Conservation (phyloP, 1,140 invertebrate genomes). For the Heliconius himera region DNA sequence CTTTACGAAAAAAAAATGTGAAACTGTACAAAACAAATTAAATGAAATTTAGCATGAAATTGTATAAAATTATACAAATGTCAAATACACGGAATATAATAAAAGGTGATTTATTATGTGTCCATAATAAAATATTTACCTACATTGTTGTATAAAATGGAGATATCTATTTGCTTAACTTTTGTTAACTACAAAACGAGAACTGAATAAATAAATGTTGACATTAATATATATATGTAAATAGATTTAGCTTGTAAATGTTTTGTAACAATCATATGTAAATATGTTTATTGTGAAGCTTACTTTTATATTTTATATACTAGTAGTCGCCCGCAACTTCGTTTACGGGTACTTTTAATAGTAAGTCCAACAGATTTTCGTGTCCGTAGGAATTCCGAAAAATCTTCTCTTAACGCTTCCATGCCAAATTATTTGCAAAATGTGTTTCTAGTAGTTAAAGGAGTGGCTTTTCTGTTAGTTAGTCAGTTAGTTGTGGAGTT, state of each 20-base stretch:
- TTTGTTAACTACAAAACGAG: background rate
- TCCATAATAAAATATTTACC: background rate
- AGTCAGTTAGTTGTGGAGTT: no score
- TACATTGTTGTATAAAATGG: no score
- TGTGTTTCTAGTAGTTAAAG: no score
- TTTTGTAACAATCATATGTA: background rate
- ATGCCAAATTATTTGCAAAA: no score
- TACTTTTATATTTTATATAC: background rate
- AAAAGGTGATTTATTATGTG: background rate
- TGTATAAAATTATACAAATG: background rate
- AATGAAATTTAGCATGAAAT: background rate
- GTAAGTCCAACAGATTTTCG: no score
- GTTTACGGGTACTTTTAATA: no score
- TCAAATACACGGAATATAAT: background rate
- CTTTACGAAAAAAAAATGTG: background rate
- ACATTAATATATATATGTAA: background rate
- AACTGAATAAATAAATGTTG: background rate
- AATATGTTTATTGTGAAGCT: background rate
- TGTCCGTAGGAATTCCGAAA: no score
- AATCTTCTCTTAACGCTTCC: no score
- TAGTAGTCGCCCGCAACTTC: no score
- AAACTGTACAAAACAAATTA: background rate
- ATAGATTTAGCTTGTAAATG: background rate
- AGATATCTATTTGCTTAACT: background rate
- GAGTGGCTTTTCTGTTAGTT: no score